Percentiles rank a stretch among this genome's conserved stretches.
phyloP scores from a whole-genome alignment of 2,888 invertebrate species.

The Trisateles emortualis region DNA sequence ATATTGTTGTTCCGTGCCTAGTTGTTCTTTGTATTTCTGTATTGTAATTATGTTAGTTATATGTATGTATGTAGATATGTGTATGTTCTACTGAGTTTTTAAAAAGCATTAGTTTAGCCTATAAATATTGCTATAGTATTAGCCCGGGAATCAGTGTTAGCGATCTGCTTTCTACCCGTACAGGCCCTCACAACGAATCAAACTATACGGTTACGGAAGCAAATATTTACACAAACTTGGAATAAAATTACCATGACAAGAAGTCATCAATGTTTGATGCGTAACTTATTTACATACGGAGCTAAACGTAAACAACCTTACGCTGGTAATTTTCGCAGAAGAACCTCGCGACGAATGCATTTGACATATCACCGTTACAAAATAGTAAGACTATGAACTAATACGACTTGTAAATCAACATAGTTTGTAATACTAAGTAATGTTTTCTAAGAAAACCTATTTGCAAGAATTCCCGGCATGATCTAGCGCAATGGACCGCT shows the following conservation, averaged over 20 bases:
- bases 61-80: no score
- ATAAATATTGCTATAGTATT: no score
- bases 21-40: no score
- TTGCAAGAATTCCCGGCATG: conserved; percentile 63
- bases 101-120: no score
- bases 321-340: conserved; percentile 6
- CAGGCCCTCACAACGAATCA: not conserved
- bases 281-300: conserved; percentile 4
- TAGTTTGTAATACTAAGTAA: conserved; percentile 36
- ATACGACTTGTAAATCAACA: conserved; percentile 43
- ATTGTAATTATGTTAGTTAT: no score
- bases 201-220: not conserved
- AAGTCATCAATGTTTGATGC: not conserved
- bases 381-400: conserved; percentile 32
- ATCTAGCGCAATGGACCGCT: conserved; percentile 53
- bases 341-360: conserved; percentile 10
- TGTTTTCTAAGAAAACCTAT: conserved; percentile 48
- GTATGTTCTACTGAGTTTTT: no score
- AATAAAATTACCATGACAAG: conserved; percentile 1
- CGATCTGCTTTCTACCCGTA: not conserved
- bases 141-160: no score
- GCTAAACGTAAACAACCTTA: conserved; percentile 2
- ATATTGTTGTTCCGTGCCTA: no score
- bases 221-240: not conserved
- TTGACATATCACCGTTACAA: conserved; percentile 26